These are phyloP conservation scores for Oscheius myriophilus DNA, from an alignment of 2,888 invertebrate genomes.

Conservation along the genomic window DNA sequence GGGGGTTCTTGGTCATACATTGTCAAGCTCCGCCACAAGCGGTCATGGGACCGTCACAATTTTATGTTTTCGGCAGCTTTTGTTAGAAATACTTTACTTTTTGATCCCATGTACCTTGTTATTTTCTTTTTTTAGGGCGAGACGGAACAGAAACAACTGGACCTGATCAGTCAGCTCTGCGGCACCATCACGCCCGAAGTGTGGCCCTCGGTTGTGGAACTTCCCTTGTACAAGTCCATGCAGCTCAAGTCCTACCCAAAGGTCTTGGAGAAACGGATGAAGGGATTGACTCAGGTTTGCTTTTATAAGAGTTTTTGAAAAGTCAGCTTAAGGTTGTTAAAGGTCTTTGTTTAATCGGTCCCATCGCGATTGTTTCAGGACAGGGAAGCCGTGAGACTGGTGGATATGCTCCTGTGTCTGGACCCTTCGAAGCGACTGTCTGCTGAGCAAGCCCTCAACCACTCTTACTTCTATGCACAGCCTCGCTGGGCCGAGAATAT, in stretches of 20 bases:
- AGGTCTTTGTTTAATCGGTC: no score
- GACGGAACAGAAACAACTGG: constrained; percentile 94
- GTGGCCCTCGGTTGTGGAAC: constrained; percentile 76
- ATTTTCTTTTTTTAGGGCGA: constrained; percentile 80
- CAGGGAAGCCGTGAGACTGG: constrained; percentile 82
- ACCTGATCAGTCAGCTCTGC: constrained; percentile 91
- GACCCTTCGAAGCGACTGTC: constrained; percentile 89
- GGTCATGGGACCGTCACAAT: no score
- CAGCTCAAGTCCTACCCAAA: constrained; percentile 1
- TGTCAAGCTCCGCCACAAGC: no score
- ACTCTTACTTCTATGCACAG: constrained; percentile 98
- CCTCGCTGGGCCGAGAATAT: constrained; percentile 82
- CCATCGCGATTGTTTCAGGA: constrained; percentile 72
- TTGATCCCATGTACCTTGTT: no score
- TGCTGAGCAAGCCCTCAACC: constrained; percentile 86
- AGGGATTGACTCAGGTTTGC: neutral
- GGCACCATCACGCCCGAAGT: constrained; percentile 92
- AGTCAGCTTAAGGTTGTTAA: no score
- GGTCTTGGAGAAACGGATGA: constrained; percentile 8
- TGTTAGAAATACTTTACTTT: no score
- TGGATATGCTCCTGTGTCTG: constrained; percentile 88
- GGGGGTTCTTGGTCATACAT: no score
- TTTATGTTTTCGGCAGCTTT: no score
- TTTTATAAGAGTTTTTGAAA: neutral
- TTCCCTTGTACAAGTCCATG: constrained; percentile 39